These are phyloP conservation scores for Etheostoma perlongum DNA, from an alignment of 2,797 vertebrate species.

Conservation along the genomic window DNA sequence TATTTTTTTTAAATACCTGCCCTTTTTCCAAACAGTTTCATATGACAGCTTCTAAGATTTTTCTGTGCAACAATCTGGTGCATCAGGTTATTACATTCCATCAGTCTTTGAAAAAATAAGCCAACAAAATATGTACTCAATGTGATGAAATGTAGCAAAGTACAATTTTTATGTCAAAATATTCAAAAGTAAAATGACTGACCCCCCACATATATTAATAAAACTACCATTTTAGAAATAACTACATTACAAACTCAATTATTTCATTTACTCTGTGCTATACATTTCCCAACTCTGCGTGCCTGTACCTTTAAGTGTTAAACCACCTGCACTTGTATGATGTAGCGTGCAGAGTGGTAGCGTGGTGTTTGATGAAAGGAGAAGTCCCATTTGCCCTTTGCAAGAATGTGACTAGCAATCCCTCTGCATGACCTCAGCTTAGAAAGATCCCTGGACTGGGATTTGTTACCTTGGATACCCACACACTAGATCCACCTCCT, in stretches of 20 bases:
- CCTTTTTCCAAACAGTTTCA: no score
- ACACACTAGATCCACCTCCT: conserved; percentile 40
- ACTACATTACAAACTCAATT: background rate
- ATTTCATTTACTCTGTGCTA: background rate
- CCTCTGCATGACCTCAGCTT: conserved; percentile 46
- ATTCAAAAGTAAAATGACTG: background rate
- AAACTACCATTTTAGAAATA: background rate
- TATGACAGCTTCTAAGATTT: background rate
- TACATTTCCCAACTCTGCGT: background rate
- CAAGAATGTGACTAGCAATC: conserved; percentile 51
- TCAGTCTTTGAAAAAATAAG: background rate
- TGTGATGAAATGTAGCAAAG: background rate
- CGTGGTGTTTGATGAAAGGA: conserved; percentile 20
- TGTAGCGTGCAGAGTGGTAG: conserved; percentile 4
- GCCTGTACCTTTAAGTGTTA: conserved; percentile 9
- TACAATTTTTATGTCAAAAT: background rate
- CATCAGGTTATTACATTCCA: no score
- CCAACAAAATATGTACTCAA: background rate
- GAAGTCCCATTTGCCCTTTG: conserved; percentile 64
- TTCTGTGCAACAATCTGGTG: no score
- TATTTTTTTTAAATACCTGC: no score
- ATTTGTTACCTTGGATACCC: conserved; percentile 65
- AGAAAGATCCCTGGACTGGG: conserved; percentile 28
- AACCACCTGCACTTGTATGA: conserved; percentile 12
- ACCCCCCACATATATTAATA: background rate